phyloP scores from a whole-genome alignment of 1,140 invertebrate genomes.

The Neodiprion virginianus region DNA sequence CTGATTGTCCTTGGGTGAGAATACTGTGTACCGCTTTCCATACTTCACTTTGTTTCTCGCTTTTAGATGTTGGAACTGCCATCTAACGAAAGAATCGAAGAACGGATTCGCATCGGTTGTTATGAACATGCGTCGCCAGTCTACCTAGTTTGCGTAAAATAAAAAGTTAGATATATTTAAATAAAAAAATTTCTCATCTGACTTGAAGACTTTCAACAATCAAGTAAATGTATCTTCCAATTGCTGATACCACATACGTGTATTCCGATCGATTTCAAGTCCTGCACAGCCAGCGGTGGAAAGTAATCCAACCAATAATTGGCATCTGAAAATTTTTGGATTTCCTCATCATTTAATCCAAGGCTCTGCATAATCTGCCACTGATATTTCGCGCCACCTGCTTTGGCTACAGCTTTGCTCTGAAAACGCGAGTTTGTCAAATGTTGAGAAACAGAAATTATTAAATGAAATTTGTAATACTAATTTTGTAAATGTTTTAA shows the following conservation, averaged over 20 bases:
- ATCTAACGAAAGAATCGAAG: constrained; percentile 97
- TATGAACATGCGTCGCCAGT: constrained; percentile 97
- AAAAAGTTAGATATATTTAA: not conserved
- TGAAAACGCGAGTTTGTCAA: constrained; percentile 48
- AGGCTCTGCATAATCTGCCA: constrained; percentile 99
- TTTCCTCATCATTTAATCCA: constrained; percentile 90
- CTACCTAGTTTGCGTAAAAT: constrained; percentile 70
- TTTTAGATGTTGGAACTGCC: constrained; percentile 95
- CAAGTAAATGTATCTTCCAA: not conserved
- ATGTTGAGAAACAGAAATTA: not conserved
- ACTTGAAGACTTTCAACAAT: constrained; percentile 26
- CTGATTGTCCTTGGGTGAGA: constrained; percentile 95
- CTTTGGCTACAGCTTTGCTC: constrained; percentile 97
- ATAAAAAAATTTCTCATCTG: constrained; percentile 25
- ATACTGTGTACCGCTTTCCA: constrained; percentile 98
- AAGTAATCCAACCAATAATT: constrained; percentile 96
- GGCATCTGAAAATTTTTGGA: constrained; percentile 90
- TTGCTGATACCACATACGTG: constrained; percentile 71
- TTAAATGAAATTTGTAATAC: constrained; percentile 15
- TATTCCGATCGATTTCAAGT: constrained; percentile 88
- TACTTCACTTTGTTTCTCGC: constrained; percentile 90
- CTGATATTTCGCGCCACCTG: constrained; percentile 89
- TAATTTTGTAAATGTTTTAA: constrained; percentile 14
- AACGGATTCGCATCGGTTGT: constrained; percentile 98
- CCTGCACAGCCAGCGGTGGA: constrained; percentile 86